Conservation (phyloP, 2,888 invertebrate genomes). For the Callinectes sapidus region DNA sequence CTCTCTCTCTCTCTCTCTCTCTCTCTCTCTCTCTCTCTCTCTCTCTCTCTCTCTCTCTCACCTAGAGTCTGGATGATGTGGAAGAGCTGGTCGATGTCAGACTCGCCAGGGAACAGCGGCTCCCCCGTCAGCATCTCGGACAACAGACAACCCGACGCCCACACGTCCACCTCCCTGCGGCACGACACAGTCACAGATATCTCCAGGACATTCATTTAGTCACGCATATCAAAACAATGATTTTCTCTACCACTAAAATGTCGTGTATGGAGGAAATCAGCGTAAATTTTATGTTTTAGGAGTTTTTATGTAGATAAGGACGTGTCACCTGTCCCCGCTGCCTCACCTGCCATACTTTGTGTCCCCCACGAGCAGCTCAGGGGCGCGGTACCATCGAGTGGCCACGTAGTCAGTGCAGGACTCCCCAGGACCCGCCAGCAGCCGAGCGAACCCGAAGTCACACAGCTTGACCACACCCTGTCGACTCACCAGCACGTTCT, state of each 20-base stretch:
- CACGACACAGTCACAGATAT: background rate
- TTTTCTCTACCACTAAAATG: background rate
- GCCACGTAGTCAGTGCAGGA: constrained; percentile 93
- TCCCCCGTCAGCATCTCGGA: constrained; percentile 92
- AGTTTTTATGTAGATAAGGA: background rate
- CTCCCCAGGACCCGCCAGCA: constrained; percentile 83
- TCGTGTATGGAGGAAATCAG: background rate
- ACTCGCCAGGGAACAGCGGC: constrained; percentile 91
- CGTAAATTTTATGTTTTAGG: background rate
- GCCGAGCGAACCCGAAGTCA: constrained; percentile 91
- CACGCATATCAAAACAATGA: background rate
- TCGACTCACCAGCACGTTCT: constrained; percentile 89
- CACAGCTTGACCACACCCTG: constrained; percentile 91
- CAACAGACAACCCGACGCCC: constrained; percentile 90
- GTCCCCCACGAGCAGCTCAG: constrained; percentile 89
- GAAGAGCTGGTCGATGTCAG: constrained; percentile 91
- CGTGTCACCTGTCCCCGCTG: background rate
- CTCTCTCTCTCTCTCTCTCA: constrained; percentile 73
- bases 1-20: background rate
- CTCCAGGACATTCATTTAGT: background rate
- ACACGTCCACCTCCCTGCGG: constrained; percentile 85
- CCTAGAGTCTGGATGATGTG: constrained; percentile 88
- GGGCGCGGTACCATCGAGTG: constrained; percentile 92
- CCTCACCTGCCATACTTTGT: constrained; percentile 80
- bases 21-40: constrained; percentile 1